Conservation (phyloP, 2,797 vertebrate species). For the Labroides dimidiatus region DNA sequence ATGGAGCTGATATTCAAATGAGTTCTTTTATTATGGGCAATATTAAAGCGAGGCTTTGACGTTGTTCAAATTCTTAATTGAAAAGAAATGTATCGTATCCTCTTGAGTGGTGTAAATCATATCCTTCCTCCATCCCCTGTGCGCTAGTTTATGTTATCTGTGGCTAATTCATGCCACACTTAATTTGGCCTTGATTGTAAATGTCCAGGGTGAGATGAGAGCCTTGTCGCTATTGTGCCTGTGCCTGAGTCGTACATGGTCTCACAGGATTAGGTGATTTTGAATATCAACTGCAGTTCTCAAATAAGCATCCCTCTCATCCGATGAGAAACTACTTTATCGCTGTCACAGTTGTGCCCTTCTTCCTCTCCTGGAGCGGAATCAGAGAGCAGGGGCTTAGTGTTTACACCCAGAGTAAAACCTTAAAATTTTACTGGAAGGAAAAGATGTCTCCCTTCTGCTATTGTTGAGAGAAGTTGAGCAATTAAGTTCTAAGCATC, state of each 20-base stretch:
- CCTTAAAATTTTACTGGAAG: slow-evolving; percentile 60
- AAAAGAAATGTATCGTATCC: slow-evolving; percentile 83
- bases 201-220: slow-evolving; percentile 81
- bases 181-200: slow-evolving; percentile 85
- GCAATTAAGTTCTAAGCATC: slow-evolving; percentile 68
- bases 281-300: slow-evolving; percentile 58
- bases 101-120: slow-evolving; percentile 83
- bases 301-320: slow-evolving; percentile 63
- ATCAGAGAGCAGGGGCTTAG: slow-evolving; percentile 42
- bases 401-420: slow-evolving; percentile 58
- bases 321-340: slow-evolving; percentile 66
- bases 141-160: slow-evolving; percentile 81
- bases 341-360: slow-evolving; percentile 58
- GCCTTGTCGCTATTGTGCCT: slow-evolving; percentile 74
- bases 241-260: slow-evolving; percentile 61
- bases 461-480: slow-evolving; percentile 69
- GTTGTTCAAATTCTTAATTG: slow-evolving; percentile 80
- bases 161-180: slow-evolving; percentile 86
- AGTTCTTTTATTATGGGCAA: slow-evolving; percentile 80
- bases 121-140: slow-evolving; percentile 78
- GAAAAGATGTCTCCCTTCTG: slow-evolving; percentile 55
- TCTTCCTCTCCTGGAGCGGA: slow-evolving; percentile 52
- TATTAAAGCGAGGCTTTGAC: slow-evolving; percentile 76
- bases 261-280: slow-evolving; percentile 72
- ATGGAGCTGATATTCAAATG: slow-evolving; percentile 81